These are phyloP conservation scores for Bungarus multicinctus DNA, from an alignment of 2,113 vertebrate genomes.

Conservation along the genomic window DNA sequence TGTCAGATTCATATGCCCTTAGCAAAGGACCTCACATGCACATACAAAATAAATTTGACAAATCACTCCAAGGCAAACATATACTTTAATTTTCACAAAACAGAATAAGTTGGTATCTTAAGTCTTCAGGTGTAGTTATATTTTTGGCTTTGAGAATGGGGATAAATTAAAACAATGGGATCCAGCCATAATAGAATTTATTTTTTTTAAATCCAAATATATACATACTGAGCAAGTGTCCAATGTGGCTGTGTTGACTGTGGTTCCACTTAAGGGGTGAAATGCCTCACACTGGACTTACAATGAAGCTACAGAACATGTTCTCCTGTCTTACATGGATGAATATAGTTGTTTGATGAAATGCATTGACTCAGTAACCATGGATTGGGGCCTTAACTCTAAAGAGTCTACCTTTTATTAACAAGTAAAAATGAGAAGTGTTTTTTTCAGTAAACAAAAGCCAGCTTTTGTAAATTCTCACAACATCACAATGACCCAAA, in stretches of 20 bases:
- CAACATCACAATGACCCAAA: slow-evolving; percentile 58
- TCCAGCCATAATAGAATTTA: slow-evolving; percentile 63
- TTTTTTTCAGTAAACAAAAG: slow-evolving; percentile 62
- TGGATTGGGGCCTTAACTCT: slow-evolving; percentile 41
- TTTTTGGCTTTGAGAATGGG: slow-evolving; percentile 56
- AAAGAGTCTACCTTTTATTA: slow-evolving; percentile 55
- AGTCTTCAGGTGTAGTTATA: slow-evolving; percentile 44
- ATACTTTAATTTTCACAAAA: slow-evolving; percentile 55
- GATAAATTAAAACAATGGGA: slow-evolving; percentile 61
- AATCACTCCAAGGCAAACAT: slow-evolving; percentile 42
- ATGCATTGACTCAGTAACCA: slow-evolving; percentile 50
- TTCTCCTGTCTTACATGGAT: not conserved
- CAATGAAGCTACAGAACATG: slow-evolving; percentile 35
- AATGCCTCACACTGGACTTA: slow-evolving; percentile 20
- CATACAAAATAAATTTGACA: slow-evolving; percentile 32
- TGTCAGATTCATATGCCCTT: not conserved
- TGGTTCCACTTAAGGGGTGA: slow-evolving; percentile 31
- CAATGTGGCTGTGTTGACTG: slow-evolving; percentile 15
- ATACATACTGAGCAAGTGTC: slow-evolving; percentile 62
- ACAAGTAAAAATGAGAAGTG: slow-evolving; percentile 55
- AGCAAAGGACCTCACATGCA: slow-evolving; percentile 1
- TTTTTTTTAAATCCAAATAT: slow-evolving; percentile 60
- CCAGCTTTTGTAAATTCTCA: slow-evolving; percentile 71
- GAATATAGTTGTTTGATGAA: slow-evolving; percentile 26
- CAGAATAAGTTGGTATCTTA: slow-evolving; percentile 47